Evolutionary conservation across 2,797 vertebrate species (phyloP).

Genomic region (Xyrichtys novacula): DNA sequence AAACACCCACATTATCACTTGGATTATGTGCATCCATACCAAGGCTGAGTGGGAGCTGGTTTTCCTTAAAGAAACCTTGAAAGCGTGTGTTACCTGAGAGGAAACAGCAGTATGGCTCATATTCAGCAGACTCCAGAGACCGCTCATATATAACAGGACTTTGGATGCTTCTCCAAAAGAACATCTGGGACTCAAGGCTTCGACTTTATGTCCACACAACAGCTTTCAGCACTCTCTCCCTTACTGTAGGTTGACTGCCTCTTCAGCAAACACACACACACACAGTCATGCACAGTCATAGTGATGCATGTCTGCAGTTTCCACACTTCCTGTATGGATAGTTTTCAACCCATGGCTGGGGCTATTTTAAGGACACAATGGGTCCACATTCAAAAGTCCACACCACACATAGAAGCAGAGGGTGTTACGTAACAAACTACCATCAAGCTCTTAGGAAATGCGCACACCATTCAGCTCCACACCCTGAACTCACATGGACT

Average conservation of each 20-base stretch:
- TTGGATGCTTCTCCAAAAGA: slow-evolving; percentile 37
- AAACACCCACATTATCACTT: slow-evolving; percentile 23
- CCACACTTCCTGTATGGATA: slow-evolving; percentile 49
- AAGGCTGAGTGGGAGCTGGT: slow-evolving; percentile 16
- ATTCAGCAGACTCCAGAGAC: slow-evolving; percentile 43
- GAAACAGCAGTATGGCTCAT: slow-evolving; percentile 36
- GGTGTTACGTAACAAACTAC: slow-evolving; percentile 58
- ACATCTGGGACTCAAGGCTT: slow-evolving; percentile 56
- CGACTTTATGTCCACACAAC: slow-evolving; percentile 26
- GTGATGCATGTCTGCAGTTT: slow-evolving; percentile 28
- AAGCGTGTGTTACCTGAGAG: slow-evolving; percentile 50
- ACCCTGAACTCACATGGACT: slow-evolving; percentile 59
- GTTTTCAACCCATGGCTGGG: slow-evolving; percentile 21
- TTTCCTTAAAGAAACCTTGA: slow-evolving; percentile 41
- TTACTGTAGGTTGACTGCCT: slow-evolving; percentile 14
- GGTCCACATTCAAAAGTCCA: slow-evolving; percentile 47
- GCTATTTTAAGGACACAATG: slow-evolving; percentile 63
- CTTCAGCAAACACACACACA: slow-evolving; percentile 19
- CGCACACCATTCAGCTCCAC: slow-evolving; percentile 53
- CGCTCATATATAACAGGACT: slow-evolving; percentile 37
- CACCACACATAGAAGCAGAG: slow-evolving; percentile 39
- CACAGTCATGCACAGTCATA: slow-evolving; percentile 27
- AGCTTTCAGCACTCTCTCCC: slow-evolving; percentile 3
- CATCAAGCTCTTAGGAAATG: slow-evolving; percentile 44
- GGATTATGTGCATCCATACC: slow-evolving; percentile 4